Evolutionary conservation across 2,113 vertebrate genomes (phyloP), one percentile per base, ranked within the genome.

Genomic region (Daphoenositta chrysoptera): DNA sequence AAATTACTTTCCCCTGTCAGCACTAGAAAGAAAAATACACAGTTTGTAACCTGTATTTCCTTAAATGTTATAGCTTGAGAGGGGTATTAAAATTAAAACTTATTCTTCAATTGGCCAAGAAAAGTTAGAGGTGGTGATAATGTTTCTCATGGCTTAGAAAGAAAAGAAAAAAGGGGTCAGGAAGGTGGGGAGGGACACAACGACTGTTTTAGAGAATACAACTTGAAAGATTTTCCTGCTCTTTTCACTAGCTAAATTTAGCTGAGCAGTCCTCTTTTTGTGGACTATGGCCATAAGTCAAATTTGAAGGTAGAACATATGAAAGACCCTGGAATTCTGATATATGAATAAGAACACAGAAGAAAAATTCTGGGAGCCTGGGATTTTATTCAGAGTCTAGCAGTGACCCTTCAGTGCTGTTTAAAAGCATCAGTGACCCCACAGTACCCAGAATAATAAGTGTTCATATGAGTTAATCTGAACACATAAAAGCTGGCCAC

Each of bases 1-100:
- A 95, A 96, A 93, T 87, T 13, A 95, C 86, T 90, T 95, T 76
- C 53, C 85, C 83, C 76, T 92, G 76, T 70, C 47, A 69, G 86
- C 44, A 73, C 24, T 56, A 94, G 76, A 71, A 91, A 60, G 39
- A 86, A 91, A 87, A 51, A 31, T 5, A 57, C 42, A 51, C 54
- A 68, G 81, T 78, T 72, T 80, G 45, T 80, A 89, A 88, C 61
- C 76, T 96, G 48, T 35, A 80, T 64, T 81, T 90, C 89, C 48
- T 75, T 86, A 92, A 91, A 92, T 45, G 50, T 39, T 65, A 83
- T 7, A 86, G 72, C 69, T 48, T 77, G 57, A 93, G 79, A 80
- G 60, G 12, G 35, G 22, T 30, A 71, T 83, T 79, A 86, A 87
- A 86, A 63, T 68, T 37, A 68, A 93, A 96, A 86, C 39, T 78